Evolutionary conservation across 2,113 vertebrate genomes (phyloP), one percentile per base, ranked within the genome.

Genomic region (Isichthys henryi): DNA sequence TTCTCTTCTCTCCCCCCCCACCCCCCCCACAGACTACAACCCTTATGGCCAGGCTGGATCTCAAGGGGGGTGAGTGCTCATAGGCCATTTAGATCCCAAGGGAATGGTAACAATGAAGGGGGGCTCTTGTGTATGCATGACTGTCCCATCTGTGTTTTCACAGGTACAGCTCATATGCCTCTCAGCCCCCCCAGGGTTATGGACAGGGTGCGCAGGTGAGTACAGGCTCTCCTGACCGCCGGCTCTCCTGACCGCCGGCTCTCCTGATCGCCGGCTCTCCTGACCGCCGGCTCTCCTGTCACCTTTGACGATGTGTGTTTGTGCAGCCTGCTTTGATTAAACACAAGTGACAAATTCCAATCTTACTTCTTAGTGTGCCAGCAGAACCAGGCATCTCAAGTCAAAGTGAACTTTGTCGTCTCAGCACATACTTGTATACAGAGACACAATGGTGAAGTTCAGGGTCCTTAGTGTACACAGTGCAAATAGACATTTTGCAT

Each of bases 61-160:
- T 48, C 89, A 90, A 46, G 84, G 66, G 85, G 89, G 89, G 89
- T 90, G 35, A 87, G 89, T 88, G 82, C 48, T 53, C 46, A 2
- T 53, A 5, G 13, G 5, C 84, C 5, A 0, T 45, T 4, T 53
- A 45, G 58, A 35, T 27, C 48, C 5, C 31, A 39, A 48, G 19
- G 52, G 62, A 70, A 70, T 10, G 27, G 11, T 11, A 3, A 23
- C 27, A 31, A 27, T 13, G 62, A 31, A 70, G 62, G 62, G 62
- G 62, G n/a, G n/a, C 3, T 9, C 23, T 13, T 49, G 1, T 15
- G n/a, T 50, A 27, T 46, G 56, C 86, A 13, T 74, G 21, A 35
- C 74, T 43, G 35, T 43, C n/a, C 74, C 35, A 80, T 80, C 13
- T 15, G n/a, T 86, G 15, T 89, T 11, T 66, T 27, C 49, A 1